Percentiles rank a stretch among this genome's conserved stretches.
Evolutionary conservation across 2,113 vertebrate species (phyloP).

Genomic region (Grallaria varia): DNA sequence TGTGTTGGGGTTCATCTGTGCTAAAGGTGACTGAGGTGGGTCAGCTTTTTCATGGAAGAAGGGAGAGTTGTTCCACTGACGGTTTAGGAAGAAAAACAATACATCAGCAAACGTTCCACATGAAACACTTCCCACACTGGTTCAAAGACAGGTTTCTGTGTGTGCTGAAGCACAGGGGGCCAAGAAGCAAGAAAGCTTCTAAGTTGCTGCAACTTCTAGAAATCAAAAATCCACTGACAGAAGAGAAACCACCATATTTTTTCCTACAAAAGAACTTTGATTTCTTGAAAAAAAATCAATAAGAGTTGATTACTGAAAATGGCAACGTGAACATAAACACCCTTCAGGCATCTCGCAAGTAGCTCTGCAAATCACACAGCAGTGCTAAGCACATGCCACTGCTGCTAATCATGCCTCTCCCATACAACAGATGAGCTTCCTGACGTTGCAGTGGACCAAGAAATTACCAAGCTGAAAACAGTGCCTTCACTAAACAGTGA

Average conservation of each 20-base stretch:
- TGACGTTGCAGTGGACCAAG: background rate
- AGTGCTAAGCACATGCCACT: background rate
- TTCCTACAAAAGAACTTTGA: conserved; percentile 4
- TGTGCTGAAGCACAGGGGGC: background rate
- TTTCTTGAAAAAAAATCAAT: conserved; percentile 30
- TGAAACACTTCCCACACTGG: background rate
- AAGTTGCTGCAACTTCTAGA: background rate
- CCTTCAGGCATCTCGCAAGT: conserved; percentile 15
- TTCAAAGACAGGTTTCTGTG: background rate
- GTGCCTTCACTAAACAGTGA: background rate
- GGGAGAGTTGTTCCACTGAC: background rate
- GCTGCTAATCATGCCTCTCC: background rate
- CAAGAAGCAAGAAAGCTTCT: background rate
- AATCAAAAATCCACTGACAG: background rate
- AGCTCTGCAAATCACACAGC: background rate
- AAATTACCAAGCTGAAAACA: background rate
- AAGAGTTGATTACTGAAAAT: conserved; percentile 38
- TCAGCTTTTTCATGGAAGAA: background rate
- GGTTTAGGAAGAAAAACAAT: background rate
- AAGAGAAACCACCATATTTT: background rate
- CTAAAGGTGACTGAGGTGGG: background rate
- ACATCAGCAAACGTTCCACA: background rate
- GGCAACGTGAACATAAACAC: background rate
- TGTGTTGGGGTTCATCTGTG: background rate
- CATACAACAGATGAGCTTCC: background rate